Percentiles rank a stretch among this genome's conserved stretches.
These are phyloP conservation scores for Zhengitettix transpicula DNA, from an alignment of 2,888 invertebrate species.

Conservation along the genomic window DNA sequence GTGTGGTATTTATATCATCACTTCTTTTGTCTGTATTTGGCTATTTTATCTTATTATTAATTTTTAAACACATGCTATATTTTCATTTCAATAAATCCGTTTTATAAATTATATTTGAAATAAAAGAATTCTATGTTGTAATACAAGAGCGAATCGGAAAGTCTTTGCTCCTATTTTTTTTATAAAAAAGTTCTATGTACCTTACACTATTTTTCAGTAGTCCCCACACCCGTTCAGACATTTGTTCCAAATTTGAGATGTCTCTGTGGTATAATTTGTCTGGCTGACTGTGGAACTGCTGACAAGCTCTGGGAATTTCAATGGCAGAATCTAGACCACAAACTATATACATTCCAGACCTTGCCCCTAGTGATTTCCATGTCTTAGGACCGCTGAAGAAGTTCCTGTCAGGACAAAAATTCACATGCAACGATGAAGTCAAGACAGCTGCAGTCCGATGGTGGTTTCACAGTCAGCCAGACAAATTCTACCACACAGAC, in stretches of 20 bases:
- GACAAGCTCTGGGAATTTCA: background rate
- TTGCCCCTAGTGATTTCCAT: background rate
- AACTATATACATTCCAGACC: background rate
- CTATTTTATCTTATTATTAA: no score
- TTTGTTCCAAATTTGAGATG: background rate
- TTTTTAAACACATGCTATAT: no score
- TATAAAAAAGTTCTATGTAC: background rate
- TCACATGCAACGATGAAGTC: no score
- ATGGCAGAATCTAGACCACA: background rate
- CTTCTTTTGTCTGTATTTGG: no score
- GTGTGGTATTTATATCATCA: no score
- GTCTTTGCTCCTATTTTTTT: no score
- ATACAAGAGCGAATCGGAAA: no score
- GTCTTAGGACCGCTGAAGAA: no score
- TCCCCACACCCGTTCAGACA: background rate
- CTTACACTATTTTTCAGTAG: background rate
- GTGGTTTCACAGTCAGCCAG: background rate
- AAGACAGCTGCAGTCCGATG: background rate
- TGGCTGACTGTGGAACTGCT: background rate
- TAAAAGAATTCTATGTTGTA: no score
- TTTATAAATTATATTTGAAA: no score
- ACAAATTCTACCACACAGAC: background rate
- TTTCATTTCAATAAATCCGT: no score
- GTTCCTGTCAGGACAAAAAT: no score
- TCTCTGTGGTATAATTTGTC: background rate